Conservation (phyloP, 1,140 invertebrate genomes). For the Penaeus chinensis region DNA sequence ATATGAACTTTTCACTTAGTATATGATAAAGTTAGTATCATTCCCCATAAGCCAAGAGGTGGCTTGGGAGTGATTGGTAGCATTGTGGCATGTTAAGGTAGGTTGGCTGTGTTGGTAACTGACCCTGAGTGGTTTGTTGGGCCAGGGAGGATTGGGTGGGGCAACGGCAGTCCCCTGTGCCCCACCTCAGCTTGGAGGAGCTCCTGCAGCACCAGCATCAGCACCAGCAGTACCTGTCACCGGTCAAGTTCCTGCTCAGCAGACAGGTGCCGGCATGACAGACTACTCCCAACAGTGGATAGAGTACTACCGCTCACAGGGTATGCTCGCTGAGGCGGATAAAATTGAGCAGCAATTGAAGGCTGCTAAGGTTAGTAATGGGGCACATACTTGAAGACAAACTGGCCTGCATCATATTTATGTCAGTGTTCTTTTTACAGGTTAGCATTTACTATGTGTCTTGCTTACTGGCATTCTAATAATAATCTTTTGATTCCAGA, state of each 20-base stretch:
- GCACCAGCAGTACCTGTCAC: conserved; percentile 41
- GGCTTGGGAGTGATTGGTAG: conserved; percentile 25
- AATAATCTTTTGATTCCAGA: conserved; percentile 44
- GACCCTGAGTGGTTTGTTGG: conserved; percentile 58
- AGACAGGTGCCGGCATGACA: conserved; percentile 38
- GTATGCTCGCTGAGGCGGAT: conserved; percentile 90
- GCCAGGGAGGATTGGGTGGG: conserved; percentile 58
- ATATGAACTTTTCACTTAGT: too few species aligned
- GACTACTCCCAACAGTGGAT: conserved; percentile 98
- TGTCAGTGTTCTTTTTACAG: conserved; percentile 22
- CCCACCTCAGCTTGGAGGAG: conserved; percentile 52
- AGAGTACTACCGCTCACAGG: conserved; percentile 94
- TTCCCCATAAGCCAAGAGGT: conserved; percentile 8
- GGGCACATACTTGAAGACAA: conserved; percentile 20
- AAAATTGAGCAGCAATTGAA: conserved; percentile 88
- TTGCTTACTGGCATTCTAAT: conserved; percentile 26
- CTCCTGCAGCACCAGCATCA: conserved; percentile 23
- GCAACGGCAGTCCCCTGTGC: conserved; percentile 41
- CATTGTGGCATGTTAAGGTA: conserved; percentile 52
- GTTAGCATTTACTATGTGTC: conserved; percentile 1
- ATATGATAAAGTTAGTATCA: not conserved
- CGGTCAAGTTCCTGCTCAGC: conserved; percentile 43
- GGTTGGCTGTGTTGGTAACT: conserved; percentile 48
- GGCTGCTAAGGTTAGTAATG: conserved; percentile 69
- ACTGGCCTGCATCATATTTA: not conserved